These are phyloP conservation scores for Lepidocyrtinus sp. DNA, from an alignment of 2,888 invertebrate species.

Conservation along the genomic window DNA sequence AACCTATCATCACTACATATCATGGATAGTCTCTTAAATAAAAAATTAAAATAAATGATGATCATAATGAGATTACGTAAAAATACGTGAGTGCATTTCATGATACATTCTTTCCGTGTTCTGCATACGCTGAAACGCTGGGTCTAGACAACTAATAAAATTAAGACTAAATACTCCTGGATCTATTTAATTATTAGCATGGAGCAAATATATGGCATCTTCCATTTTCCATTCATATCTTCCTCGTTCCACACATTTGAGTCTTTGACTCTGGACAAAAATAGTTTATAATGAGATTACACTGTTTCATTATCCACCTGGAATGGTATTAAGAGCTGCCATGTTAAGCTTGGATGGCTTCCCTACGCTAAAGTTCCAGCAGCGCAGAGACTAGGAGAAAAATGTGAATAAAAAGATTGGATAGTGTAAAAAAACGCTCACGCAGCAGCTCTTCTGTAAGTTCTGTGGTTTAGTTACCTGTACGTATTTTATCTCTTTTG, in stretches of 20 bases:
- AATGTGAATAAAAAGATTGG: constrained; percentile 2
- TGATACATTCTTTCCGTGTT: too few species aligned
- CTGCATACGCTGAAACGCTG: too few species aligned
- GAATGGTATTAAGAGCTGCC: constrained; percentile 13
- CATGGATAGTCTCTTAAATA: not conserved
- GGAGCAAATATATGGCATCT: too few species aligned
- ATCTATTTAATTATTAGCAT: too few species aligned
- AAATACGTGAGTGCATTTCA: not conserved
- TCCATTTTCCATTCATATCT: not conserved
- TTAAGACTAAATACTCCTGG: too few species aligned
- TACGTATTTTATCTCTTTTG: not conserved
- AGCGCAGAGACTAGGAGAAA: not conserved
- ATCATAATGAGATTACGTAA: constrained; percentile 22
- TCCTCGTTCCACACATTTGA: not conserved
- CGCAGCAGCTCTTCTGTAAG: not conserved
- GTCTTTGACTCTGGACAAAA: constrained; percentile 4
- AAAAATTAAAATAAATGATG: constrained; percentile 10
- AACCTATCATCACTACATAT: not conserved
- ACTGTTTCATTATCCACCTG: constrained; percentile 31
- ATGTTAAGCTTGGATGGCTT: constrained; percentile 33
- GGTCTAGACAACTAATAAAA: too few species aligned
- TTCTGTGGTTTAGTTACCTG: constrained; percentile 15
- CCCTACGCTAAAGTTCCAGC: constrained; percentile 8
- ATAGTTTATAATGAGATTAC: constrained; percentile 17
- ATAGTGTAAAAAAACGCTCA: not conserved